Conservation (phyloP, 2,888 invertebrate genomes). For the Crossocerus cetratus region DNA sequence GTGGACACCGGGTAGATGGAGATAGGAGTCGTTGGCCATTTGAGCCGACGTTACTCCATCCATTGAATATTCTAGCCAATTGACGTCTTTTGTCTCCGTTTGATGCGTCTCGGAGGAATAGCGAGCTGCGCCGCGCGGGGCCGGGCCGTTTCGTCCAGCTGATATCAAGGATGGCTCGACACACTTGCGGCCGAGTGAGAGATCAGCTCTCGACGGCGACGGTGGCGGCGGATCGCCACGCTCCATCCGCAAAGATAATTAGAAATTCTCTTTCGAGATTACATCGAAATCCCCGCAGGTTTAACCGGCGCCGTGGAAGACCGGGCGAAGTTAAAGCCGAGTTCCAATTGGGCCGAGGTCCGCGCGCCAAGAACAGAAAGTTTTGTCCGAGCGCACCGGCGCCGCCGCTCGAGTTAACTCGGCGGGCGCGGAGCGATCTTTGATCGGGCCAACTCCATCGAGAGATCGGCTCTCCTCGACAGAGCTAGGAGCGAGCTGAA, state of each 20-base stretch:
- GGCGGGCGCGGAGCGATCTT: not conserved
- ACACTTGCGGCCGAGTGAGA: not conserved
- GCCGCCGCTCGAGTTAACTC: not conserved
- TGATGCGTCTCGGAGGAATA: constrained; percentile 4
- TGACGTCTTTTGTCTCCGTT: constrained; percentile 12
- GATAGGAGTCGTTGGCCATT: constrained; percentile 23
- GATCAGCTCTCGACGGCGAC: not conserved
- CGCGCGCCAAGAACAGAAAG: constrained; percentile 60
- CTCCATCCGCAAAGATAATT: constrained; percentile 63
- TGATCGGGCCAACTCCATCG: not conserved
- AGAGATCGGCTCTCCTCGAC: not conserved
- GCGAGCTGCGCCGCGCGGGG: too few species aligned
- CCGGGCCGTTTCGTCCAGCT: not conserved
- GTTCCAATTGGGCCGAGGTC: constrained; percentile 32
- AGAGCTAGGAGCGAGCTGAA: not conserved
- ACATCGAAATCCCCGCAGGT: constrained; percentile 63
- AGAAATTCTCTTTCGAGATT: constrained; percentile 72
- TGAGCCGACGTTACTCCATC: constrained; percentile 15
- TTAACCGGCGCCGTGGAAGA: constrained; percentile 68
- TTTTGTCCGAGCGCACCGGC: constrained; percentile 53
- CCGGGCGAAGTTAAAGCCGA: constrained; percentile 58
- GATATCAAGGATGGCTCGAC: constrained; percentile 1
- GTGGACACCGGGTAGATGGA: too few species aligned
- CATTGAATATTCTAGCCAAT: constrained; percentile 33
- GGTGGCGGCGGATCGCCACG: constrained; percentile 7